Evolutionary conservation across 2,797 vertebrate genomes (phyloP), one percentile per base, ranked within the genome.

Genomic region (Aphelocoma californica): DNA sequence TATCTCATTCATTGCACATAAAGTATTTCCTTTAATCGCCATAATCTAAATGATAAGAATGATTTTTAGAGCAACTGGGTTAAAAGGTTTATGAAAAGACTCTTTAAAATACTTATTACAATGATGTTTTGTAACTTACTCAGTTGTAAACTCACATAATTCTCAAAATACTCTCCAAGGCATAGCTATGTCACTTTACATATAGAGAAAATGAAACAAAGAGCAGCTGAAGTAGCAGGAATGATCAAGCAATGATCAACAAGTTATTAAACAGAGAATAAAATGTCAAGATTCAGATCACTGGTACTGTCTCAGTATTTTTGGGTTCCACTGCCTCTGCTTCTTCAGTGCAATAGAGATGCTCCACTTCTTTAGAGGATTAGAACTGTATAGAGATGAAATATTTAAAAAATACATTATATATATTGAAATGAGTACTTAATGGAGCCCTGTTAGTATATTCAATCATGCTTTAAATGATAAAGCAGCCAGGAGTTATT

Each of bases 371-470:
- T 47, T 94, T 86, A 79, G 47, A 90, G 34, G 34, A 91, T 81
- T 23, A 95, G 57, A 91, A 29, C 50, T 48, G 19, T 79, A 58
- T 1, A 83, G 72, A 83, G 26, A 83, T 72, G 26, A 95, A 96
- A 75, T 53, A 75, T 94, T 91, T 94, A 24, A 14, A 91, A 94
- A 95, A 94, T 78, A 51, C 34, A 69, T 78, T 92, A 77, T 18
- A 64, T 77, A 90, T 92, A 95, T 91, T 96, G 84, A 90, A 94
- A 93, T 90, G 88, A 95, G 89, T 88, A 95, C 70, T 96, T 94
- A 81, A 73, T 17, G 62, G 88, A 96, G 58, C 31, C 77, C 92
- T 97, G 96, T 97, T 83, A 91, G 80, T 94, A 66, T 79, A 72
- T 66, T 92, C 94, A 83, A 81, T 97, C 91, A 88, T 95, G 58